phyloP scores from a whole-genome alignment of 2,113 vertebrate genomes.

The Casuarius casuarius region DNA sequence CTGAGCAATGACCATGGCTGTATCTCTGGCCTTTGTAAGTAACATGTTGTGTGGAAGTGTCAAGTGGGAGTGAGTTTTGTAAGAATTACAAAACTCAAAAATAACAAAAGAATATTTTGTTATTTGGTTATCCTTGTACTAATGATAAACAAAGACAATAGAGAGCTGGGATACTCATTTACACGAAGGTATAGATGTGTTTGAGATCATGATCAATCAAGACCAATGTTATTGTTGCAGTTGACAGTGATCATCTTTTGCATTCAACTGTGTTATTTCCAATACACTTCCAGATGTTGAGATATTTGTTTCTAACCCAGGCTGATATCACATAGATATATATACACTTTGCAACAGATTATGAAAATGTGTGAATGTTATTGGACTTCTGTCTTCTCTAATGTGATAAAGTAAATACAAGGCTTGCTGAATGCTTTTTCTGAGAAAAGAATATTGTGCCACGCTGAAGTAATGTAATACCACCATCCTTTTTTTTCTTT shows the following conservation, averaged over 20 bases:
- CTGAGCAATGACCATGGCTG: rapidly evolving
- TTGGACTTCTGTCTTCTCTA: not conserved
- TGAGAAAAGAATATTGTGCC: not conserved
- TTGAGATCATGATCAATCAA: rapidly evolving
- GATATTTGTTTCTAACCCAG: not conserved
- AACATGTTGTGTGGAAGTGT: too few species aligned
- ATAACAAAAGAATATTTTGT: not conserved
- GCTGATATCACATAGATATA: not conserved
- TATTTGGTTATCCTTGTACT: rapidly evolving
- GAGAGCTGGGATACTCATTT: not conserved
- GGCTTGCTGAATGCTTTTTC: not conserved
- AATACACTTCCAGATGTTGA: not conserved
- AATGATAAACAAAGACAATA: rapidly evolving
- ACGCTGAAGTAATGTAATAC: not conserved
- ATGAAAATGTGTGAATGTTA: not conserved
- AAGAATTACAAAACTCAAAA: not conserved
- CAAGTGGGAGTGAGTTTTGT: not conserved
- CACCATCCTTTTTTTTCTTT: not conserved
- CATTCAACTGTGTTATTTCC: not conserved
- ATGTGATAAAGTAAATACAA: not conserved
- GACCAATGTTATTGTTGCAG: rapidly evolving
- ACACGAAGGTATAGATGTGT: rapidly evolving
- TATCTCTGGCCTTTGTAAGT: not conserved
- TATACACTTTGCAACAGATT: not conserved
- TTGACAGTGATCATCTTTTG: not conserved